Evolutionary conservation across 2,888 invertebrate genomes (phyloP), one percentile per base, ranked within the genome.

Genomic region (Ennomos quercinarius): DNA sequence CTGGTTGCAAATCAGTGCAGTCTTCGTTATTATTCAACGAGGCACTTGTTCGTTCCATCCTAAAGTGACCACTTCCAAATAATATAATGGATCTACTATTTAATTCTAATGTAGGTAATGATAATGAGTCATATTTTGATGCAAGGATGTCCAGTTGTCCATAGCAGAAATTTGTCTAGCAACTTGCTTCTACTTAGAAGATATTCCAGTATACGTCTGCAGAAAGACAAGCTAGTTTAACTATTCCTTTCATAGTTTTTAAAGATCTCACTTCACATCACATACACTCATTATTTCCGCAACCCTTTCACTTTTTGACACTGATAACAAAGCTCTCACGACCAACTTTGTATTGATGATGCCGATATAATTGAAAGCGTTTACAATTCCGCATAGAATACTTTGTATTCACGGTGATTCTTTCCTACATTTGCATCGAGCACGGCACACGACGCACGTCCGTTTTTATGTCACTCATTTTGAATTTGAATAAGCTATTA

Each of bases 391-490:
- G 66, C 61, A 62, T 61, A 67, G 63, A 52, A 47, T 41, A 69
- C 68, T 86, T 85, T 64, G 68, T 82, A 88, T 87, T 83, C 87
- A 80, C 68, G 64, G 68, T 62, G 78, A 72, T 73, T 73, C 76
- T 70, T 75, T 75, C 64, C 72, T 68, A 72, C 74, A 81, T 81
- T 82, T 72, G 73, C 79, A 83, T 78, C 77, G 71, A 72, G 72
- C 71, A 76, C 74, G 85, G 91, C 91, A 91, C 91, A 89, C 90
- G 91, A 86, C 91, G 60, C 89, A 90, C 90, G 91, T 88, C 84
- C 81, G 79, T 73, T 76, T 74, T 57, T 66, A 64, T 82, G 78
- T 70, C 69, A 66, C 75, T 68, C 74, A 64, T 71, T 71, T 77
- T 76, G 89, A 88, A 91, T 91, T 43, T 61, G 57, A 65, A 70